Base-by-base conservation (phyloP, 2,797 vertebrate genomes). In the Oreochromis mossambicus region DNA sequence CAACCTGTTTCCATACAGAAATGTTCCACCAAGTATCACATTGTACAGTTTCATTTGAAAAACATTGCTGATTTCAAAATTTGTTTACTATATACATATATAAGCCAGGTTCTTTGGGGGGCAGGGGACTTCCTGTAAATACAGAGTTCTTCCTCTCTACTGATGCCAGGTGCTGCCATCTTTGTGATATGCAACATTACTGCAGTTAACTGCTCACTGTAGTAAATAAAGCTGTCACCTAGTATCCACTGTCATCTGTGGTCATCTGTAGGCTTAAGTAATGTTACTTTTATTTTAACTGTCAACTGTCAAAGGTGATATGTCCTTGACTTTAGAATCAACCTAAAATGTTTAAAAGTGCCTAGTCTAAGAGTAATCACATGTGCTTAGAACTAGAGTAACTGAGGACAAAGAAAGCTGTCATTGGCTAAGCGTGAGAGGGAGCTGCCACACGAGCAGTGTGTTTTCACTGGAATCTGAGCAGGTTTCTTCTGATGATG, bases 401-500 rank as follows among this genome's bases (percentile, higher is more conserved):
- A 55, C 21, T 8, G 68, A 52, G 54, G 15, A 61, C 24, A 24
- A 43, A 43, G 36, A 48, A 17, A 48, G 21, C 46, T 41, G 26
- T 93, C 48, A 55, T 50, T 70, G 92, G 95, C 97, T 97, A 82
- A 98, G 93, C 6, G 91, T 96, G 78, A 99, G 32, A 0, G 97
- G 97, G 15, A 97, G 94, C 95, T 98, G 98, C 98, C 98, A 99
- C 80, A 98, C 97, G 88, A 99, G 96, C 77, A 98, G 92, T 3
- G 95, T 96, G 91, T 96, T 97, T 91, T 97, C 97, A 0, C 79
- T 86, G 19, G 92, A 88, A 3, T 93, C 95, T 0, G 94, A 82
- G 34, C 41, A 21, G 14, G 29, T 9, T 1, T 92, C 90, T 4
- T 70, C 56, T 52, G 7, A 17, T 8, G 4, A 87, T 7, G n/a